Evolutionary conservation across 1,140 invertebrate species (phyloP), one percentile per base, ranked within the genome.

Genomic region (Octopus bimaculoides): DNA sequence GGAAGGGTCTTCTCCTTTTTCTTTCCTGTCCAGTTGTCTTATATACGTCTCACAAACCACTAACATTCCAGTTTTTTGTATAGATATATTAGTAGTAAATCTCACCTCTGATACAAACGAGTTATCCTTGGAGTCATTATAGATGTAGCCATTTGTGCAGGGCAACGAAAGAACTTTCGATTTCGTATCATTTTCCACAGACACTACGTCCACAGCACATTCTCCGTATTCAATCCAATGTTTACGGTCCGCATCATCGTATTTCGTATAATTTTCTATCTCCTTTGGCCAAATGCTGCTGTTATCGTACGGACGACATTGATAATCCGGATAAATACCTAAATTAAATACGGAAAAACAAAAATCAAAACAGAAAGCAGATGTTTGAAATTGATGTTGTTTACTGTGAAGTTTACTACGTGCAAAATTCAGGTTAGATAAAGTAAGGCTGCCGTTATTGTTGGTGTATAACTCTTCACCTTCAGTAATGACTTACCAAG

Each of bases 21-120:
- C 26, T 1, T 41, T 41, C 26, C 26, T 41, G 1, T 41, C 26
- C 26, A 41, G 1, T 41, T 3, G 26, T 41, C 26, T 41, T 41
- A 41, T 41, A 41, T 41, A 41, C 3, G 26, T 41, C 26, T 41
- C 26, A 41, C 26, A 41, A 41, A 41, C 26, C 26, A 41, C 26
- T 41, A 41, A 41, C 26, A 41, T 41, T 41, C 3, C 26, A 41
- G 26, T 41, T 41, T 41, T 41, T 41, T 41, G 3, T 2, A 41
- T 41, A 41, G 1, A 41, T 41, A 41, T 41, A 41, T 41, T 41
- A 41, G 26, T 41, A 41, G 26, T 41, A 41, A 41, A 41, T 41
- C 69, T 79, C 78, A 84, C 83, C 77, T 84, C 83, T 5, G 83
- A 80, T n/a, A 84, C 82, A 26, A 82, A 78, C 5, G 83, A 83